A percentile compares a stretch with the other conserved stretches of the same genome.
phyloP scores from a whole-genome alignment of 92 coral and sea anemone species.

The Pocillopora meandrina region DNA sequence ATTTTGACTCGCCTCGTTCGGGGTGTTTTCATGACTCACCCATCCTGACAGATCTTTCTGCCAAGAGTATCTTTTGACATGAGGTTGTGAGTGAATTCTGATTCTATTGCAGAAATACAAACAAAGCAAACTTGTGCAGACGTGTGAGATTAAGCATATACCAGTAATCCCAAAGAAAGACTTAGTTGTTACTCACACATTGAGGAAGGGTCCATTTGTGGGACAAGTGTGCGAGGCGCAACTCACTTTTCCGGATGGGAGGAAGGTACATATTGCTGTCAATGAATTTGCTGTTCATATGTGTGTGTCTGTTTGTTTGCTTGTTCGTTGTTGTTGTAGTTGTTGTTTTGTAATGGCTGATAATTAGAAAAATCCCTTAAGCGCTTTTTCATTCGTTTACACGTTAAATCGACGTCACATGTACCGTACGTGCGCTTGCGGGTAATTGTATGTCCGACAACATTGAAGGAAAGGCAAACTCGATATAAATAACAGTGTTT shows the following conservation, averaged over 20 bases:
- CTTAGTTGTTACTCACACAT: not conserved
- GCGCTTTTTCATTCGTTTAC: too few species aligned
- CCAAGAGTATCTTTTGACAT: not conserved
- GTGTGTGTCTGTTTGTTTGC: not conserved
- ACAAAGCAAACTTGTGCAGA: not conserved
- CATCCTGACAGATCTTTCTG: not conserved
- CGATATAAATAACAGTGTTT: too few species aligned
- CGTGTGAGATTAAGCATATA: not conserved
- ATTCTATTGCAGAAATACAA: slow-evolving; percentile 13
- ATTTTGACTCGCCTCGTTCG: too few species aligned
- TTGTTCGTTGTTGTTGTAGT: not conserved
- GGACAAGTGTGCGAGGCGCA: slow-evolving; percentile 10
- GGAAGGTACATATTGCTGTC: not conserved
- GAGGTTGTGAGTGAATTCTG: not conserved
- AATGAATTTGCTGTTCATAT: not conserved
- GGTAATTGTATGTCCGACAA: too few species aligned
- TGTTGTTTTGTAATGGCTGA: too few species aligned
- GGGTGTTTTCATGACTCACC: not conserved
- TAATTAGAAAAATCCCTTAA: too few species aligned
- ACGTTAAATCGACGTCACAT: too few species aligned
- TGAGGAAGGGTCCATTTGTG: not conserved
- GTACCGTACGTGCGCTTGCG: too few species aligned
- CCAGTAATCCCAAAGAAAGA: slow-evolving; percentile 18
- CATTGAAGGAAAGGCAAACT: too few species aligned
- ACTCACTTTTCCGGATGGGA: slow-evolving; percentile 1